Base-by-base conservation (phyloP, 2,113 vertebrate genomes). In the Anser cygnoides region DNA sequence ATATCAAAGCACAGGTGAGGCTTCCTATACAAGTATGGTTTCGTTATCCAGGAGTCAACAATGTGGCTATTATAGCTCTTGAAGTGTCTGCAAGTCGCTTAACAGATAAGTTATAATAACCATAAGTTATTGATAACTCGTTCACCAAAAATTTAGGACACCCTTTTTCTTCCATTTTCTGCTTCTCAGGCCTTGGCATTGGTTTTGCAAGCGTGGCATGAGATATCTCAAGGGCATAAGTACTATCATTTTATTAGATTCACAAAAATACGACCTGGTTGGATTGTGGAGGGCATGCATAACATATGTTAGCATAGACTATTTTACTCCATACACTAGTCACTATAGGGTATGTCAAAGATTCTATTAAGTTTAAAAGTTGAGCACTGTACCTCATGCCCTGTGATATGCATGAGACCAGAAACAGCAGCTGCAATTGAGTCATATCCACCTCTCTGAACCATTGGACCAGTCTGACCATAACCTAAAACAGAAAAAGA, bases 381-480 rank as follows among this genome's bases (percentile, higher is more conserved):
- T 88, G 26, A 89, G 20, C 76, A 82, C 74, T 66, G 25, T 98
- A 99, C 99, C 99, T 99, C 98, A 4, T 99, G 98, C 4, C 99
- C 99, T 16, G 99, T 99, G 96, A 99, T 99, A 95, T 99, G 98
- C 98, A 99, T 98, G 96, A 99, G 98, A 74, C 99, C 99, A 63
- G 99, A 99, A 93, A 98, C 90, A 19, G 99, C 99, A n/a, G 98
- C 99, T 63, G 98, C 99, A 81, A 99, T 94, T 37, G 99, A 98
- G 96, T 99, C 99, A 83, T 99, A 99, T 6, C 99, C 99, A 55
- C 98, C 98, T 92, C 98, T 98, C 63, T 98, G 98, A 90, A 98
- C 98, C 91, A 97, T 92, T 28, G 99, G 99, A 46, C 99, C 99
- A 5, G 98, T 99, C 97, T 99, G 99, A 75, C 99, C 99, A 72